Conservation (phyloP, 1,140 invertebrate genomes). For the Drosophila asahinai region DNA sequence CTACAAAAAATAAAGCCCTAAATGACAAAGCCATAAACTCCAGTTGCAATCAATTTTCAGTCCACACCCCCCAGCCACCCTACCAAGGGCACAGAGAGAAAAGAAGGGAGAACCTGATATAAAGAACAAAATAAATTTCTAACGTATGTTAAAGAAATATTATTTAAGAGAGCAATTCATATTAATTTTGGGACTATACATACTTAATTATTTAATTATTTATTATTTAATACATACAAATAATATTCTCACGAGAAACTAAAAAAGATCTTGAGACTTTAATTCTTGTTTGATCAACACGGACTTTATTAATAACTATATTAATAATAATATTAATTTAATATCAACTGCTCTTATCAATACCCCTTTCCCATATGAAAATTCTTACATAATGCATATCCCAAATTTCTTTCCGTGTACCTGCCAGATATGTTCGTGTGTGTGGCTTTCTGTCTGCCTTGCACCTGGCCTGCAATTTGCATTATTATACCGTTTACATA, state of each 20-base stretch:
- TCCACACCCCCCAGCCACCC: conserved; percentile 4
- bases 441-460: conserved; percentile 59
- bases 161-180: too few relatives aligned
- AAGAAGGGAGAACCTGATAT: neutral
- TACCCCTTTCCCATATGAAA: too few relatives aligned
- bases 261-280: accelerated
- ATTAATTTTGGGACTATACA: too few relatives aligned
- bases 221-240: too few relatives aligned
- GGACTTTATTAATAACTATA: neutral
- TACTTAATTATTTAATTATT: too few relatives aligned
- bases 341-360: neutral
- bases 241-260: neutral
- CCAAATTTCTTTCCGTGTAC: neutral
- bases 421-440: conserved; percentile 50
- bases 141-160: too few relatives aligned
- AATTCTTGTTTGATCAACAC: accelerated
- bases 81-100: conserved; percentile 18
- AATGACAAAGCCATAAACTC: conserved; percentile 49
- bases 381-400: too few relatives aligned
- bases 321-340: too few relatives aligned
- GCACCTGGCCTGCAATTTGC: conserved; percentile 82
- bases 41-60: conserved; percentile 56
- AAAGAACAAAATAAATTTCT: too few relatives aligned
- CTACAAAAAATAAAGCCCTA: conserved; percentile 17
- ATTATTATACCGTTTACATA: conserved; percentile 78